phyloP scores from a whole-genome alignment of 2,888 invertebrate genomes.

The Cepaea hortensis region DNA sequence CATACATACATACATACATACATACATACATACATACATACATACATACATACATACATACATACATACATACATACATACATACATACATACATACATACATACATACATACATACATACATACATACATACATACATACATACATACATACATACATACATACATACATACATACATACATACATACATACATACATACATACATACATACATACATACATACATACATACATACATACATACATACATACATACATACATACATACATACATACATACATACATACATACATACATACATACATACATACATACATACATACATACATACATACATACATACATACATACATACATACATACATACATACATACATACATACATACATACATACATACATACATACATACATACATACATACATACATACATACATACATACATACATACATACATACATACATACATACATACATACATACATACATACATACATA shows the following conservation, averaged over 20 bases:
- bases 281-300: conserved; percentile 3
- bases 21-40: neutral
- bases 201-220: neutral
- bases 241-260: neutral
- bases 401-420: conserved; percentile 13
- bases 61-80: neutral
- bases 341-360: conserved; percentile 12
- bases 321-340: conserved; percentile 15
- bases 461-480: neutral
- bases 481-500: too few species aligned
- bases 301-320: conserved; percentile 20
- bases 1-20: neutral
- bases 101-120: neutral
- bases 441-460: neutral
- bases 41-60: neutral
- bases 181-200: neutral
- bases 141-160: too few species aligned
- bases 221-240: neutral
- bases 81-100: neutral
- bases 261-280: conserved; percentile 6
- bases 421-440: conserved; percentile 22
- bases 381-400: conserved; percentile 24
- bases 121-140: too few species aligned
- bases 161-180: neutral
- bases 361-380: conserved; percentile 6